Percentiles rank a stretch among this genome's conserved stretches.
Conservation (phyloP, 2,113 vertebrate species). For the Aythya baeri region DNA sequence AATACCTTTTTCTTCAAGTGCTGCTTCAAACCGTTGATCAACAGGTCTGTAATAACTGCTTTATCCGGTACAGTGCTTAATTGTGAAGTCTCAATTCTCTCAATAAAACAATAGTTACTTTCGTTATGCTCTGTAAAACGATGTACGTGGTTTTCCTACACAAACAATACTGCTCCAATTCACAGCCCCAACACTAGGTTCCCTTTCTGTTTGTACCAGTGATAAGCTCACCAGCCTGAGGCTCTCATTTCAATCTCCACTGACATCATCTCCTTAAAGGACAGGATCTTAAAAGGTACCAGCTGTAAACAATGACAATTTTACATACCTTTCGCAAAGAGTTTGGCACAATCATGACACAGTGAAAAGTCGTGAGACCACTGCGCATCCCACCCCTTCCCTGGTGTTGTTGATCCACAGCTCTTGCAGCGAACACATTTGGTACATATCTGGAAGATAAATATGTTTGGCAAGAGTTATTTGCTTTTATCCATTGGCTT, state of each 20-base stretch:
- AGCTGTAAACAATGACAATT: neutral
- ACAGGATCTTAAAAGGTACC: neutral
- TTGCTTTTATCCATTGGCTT: neutral
- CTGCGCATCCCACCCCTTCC: conserved; percentile 97
- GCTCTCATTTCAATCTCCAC: neutral
- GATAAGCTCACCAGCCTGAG: neutral
- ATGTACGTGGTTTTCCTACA: neutral
- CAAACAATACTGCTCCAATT: neutral
- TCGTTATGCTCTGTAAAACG: neutral
- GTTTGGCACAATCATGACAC: conserved; percentile 99
- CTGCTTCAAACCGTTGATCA: neutral
- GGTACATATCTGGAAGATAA: conserved; percentile 88
- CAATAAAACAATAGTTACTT: neutral
- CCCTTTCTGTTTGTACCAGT: accelerated
- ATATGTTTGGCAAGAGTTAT: neutral
- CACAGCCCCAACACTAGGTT: accelerated
- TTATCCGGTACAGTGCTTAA: accelerated
- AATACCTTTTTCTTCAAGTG: neutral
- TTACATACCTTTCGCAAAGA: conserved; percentile 91
- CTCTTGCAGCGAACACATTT: conserved; percentile 98
- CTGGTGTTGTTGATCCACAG: conserved; percentile 96
- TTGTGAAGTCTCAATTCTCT: neutral
- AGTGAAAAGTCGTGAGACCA: conserved; percentile 99
- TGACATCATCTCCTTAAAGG: neutral
- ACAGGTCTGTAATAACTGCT: neutral